Conservation (phyloP, 2,797 vertebrate genomes). For the Sorex maritimensis region DNA sequence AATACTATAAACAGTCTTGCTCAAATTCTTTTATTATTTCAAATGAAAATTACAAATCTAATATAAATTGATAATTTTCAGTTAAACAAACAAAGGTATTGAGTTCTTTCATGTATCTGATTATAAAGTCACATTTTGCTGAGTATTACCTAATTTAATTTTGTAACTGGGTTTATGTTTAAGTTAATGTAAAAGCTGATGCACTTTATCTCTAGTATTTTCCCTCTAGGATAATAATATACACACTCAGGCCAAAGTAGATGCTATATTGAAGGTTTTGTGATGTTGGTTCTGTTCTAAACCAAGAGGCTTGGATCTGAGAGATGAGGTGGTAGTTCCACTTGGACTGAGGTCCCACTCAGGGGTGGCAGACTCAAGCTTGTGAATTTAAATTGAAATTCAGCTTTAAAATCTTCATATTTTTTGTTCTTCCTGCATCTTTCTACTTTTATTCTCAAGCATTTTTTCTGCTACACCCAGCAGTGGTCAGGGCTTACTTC, state of each 20-base stretch:
- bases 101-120: not conserved
- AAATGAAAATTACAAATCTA: conserved; percentile 37
- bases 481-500: no score
- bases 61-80: not conserved
- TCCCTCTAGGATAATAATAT: not conserved
- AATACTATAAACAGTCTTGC: not conserved
- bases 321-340: no score
- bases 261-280: not conserved
- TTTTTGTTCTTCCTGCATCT: not conserved
- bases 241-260: not conserved
- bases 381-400: not conserved
- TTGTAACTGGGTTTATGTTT: conserved; percentile 13
- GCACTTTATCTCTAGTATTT: not conserved
- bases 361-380: not conserved
- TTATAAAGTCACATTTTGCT: conserved; percentile 7
- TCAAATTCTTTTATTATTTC: not conserved
- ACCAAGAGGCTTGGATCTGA: no score
- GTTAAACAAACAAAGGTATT: not conserved
- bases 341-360: no score
- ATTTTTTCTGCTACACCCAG: no score
- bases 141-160: conserved; percentile 15
- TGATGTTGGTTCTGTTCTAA: not conserved
- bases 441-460: not conserved
- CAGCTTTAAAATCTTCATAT: not conserved
- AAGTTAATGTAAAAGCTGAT: not conserved